Evolutionary conservation across 2,113 vertebrate species (phyloP), one percentile per base, ranked within the genome.

Genomic region (Gnathonemus echidnorhynchus): DNA sequence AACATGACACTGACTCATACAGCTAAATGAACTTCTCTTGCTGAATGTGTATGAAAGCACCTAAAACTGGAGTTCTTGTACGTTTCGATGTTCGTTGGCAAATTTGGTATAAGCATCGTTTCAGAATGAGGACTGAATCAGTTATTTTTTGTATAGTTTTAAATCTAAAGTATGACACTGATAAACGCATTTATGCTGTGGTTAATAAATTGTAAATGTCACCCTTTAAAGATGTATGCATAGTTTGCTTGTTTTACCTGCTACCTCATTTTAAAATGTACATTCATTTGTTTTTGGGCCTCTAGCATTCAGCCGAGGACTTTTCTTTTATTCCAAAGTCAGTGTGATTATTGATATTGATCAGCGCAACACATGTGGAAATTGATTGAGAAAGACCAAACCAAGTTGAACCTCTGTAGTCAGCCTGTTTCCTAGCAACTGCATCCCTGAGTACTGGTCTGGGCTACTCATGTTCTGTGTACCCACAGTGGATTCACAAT

Each of bases 341-440:
- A 89, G 87, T 66, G 92, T 92, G 93, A 94, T 80, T 80, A 80
- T 94, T 92, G 94, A 94, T 93, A 92, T 92, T 92, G 93, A 92
- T 93, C 92, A 93, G 93, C 91, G 91, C 93, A 92, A 93, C 92
- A 92, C 91, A 86, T 93, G 92, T 90, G 92, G 93, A 95, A 95
- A 96, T 95, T 96, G 95, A 96, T 96, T 95, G 93, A 93, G 93
- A 93, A 93, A 94, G 94, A 94, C 94, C 93, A 92, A 94, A 95
- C 94, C 95, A 95, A 94, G 95, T 93, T 90, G 93, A 92, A 93
- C 94, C 94, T 95, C 95, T 93, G 94, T 92, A 93, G 95, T 95
- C 94, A 95, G 92, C 91, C 92, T 92, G 96, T 96, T 95, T 95
- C 96, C 94, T 95, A 93, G 95, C 95, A 95, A 95, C 95, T 93